Conservation (phyloP, 2,888 invertebrate species). For the Pseudeuparius sepicola region DNA sequence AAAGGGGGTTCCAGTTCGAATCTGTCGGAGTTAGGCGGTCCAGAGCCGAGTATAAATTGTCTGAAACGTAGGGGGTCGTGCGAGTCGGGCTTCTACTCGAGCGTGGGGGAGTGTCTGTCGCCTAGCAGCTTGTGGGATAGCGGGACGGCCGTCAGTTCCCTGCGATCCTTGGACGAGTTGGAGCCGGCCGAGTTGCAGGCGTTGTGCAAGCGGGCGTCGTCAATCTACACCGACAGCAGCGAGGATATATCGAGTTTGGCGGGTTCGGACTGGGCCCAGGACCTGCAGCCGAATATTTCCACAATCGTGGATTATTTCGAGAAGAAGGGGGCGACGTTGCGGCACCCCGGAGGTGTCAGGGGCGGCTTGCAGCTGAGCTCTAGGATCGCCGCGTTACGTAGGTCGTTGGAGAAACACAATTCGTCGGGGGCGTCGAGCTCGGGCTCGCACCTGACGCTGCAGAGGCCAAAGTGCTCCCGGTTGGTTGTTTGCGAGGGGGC, state of each 20-base stretch:
- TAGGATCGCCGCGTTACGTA: conserved; percentile 34
- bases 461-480: conserved; percentile 46
- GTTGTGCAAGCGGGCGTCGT: conserved; percentile 58
- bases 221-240: conserved; percentile 79
- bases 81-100: conserved; percentile 84
- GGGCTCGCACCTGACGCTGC: conserved; percentile 26
- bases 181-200: conserved; percentile 48
- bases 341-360: conserved; percentile 40
- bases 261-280: conserved; percentile 63
- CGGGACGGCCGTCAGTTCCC: conserved; percentile 47
- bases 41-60: conserved; percentile 21
- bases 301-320: conserved; percentile 86
- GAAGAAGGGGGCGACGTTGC: conserved; percentile 54
- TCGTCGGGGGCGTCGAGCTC: conserved; percentile 17
- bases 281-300: conserved; percentile 58
- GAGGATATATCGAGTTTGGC: conserved; percentile 76
- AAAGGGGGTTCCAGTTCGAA: conserved; percentile 37
- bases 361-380: conserved; percentile 35
- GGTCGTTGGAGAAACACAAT: conserved; percentile 33
- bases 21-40: conserved; percentile 33
- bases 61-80: conserved; percentile 72
- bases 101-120: conserved; percentile 52
- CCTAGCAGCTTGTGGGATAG: conserved; percentile 44
- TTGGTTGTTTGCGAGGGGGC: conserved; percentile 79
- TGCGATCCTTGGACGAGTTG: conserved; percentile 51